phyloP scores from a whole-genome alignment of 2,888 invertebrate genomes.

The Anagyrus pseudococci region DNA sequence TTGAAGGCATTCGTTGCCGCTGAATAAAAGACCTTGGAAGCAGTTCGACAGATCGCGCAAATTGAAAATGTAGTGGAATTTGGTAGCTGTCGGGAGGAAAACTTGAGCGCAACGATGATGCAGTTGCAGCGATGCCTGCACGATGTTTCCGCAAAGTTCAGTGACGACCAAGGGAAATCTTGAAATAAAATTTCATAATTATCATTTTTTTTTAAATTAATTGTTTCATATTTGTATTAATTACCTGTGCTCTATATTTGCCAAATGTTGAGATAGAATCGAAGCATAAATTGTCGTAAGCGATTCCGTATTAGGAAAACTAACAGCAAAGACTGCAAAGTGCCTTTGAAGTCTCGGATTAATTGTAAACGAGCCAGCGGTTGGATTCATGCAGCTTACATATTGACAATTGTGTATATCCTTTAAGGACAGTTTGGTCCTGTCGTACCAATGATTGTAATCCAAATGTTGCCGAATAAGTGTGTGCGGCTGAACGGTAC shows the following conservation, averaged over 20 bases:
- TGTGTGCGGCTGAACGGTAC: constrained; percentile 96
- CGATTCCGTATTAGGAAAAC: constrained; percentile 82
- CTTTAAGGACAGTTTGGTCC: constrained; percentile 85
- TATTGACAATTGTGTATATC: constrained; percentile 98
- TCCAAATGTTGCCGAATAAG: constrained; percentile 94
- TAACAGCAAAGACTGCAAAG: constrained; percentile 87
- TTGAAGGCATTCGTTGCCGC: constrained; percentile 84
- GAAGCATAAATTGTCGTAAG: constrained; percentile 87
- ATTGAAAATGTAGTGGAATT: constrained; percentile 97
- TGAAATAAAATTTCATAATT: constrained; percentile 20
- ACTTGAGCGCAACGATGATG: constrained; percentile 87
- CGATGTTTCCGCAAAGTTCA: constrained; percentile 68
- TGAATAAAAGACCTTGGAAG: constrained; percentile 92
- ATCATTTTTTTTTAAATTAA: constrained; percentile 7
- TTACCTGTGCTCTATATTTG: constrained; percentile 81
- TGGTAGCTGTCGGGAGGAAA: constrained; percentile 93
- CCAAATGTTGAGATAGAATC: constrained; percentile 85
- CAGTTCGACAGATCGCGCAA: constrained; percentile 93
- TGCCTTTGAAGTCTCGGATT: constrained; percentile 92
- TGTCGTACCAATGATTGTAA: constrained; percentile 95
- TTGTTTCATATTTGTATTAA: constrained; percentile 2
- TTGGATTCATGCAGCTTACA: constrained; percentile 97
- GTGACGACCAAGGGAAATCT: constrained; percentile 55
- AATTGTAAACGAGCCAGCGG: constrained; percentile 95
- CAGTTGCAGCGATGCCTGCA: constrained; percentile 81